phyloP scores from a whole-genome alignment of 2,888 invertebrate genomes.

The Coelopa pilipes region DNA sequence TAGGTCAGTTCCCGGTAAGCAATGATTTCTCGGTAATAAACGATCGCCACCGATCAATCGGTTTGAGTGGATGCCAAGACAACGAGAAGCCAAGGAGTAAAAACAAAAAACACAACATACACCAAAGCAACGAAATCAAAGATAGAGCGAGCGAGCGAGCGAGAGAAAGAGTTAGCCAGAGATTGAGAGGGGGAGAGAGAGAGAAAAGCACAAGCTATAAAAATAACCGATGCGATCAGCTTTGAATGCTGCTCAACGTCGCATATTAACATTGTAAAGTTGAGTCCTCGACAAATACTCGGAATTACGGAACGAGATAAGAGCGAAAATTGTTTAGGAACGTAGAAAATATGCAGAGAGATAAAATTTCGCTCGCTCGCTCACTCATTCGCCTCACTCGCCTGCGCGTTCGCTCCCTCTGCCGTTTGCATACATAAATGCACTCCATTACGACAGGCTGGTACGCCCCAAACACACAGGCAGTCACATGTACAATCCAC shows the following conservation, averaged over 20 bases:
- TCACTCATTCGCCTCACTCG: neutral
- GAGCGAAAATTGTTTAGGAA: constrained; percentile 35
- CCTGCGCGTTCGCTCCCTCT: too few relatives aligned
- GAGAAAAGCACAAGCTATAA: neutral
- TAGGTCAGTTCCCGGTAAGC: too few relatives aligned
- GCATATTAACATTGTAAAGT: constrained; percentile 39
- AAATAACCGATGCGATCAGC: constrained; percentile 15
- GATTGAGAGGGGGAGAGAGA: neutral
- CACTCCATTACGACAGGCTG: neutral
- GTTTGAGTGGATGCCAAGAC: neutral
- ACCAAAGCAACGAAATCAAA: too few relatives aligned
- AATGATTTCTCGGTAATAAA: too few relatives aligned
- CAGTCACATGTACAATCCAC: too few relatives aligned
- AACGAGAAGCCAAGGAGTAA: neutral
- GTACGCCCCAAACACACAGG: neutral
- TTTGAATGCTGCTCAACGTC: constrained; percentile 1
- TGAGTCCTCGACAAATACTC: constrained; percentile 45
- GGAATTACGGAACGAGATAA: constrained; percentile 51
- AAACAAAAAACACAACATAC: neutral
- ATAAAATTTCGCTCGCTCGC: constrained; percentile 30
- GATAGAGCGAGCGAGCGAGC: too few relatives aligned
- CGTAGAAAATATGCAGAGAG: constrained; percentile 25
- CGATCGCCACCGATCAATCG: constrained; percentile 22
- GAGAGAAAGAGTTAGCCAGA: neutral
- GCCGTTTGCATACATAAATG: constrained; percentile 4